Base-by-base conservation (phyloP, 2,113 vertebrate species). In the Nettapus auritus region DNA sequence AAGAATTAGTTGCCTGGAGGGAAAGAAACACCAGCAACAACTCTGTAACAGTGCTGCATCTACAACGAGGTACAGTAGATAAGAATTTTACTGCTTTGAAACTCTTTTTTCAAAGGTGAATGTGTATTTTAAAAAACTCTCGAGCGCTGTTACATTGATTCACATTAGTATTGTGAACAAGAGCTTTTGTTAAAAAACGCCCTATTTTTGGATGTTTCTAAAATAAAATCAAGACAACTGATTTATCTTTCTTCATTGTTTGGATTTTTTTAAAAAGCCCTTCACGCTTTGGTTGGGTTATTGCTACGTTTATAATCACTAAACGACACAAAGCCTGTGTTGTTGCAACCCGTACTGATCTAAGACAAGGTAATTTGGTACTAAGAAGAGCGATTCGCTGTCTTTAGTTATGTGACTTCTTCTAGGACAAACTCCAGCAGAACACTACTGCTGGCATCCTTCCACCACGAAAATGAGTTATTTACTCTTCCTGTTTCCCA, bases 141-240 rank as follows among this genome's bases (percentile, higher is more conserved):
- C 52, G 82, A 89, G 79, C 46, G 25, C 74, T 91, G 92, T 82
- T 94, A 76, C 82, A 85, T n/a, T 46, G 67, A 82, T 67, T 91
- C 64, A 8, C 53, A 67, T 33, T 64, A 73, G 48, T 75, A 69
- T 82, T 60, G 70, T 63, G 59, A 96, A 85, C 36, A 70, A 94
- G 68, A 95, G 89, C 71, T 96, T 96, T 96, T 96, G 86, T 89
- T 96, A 83, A 53, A 92, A n/a, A 17, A 3, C 57, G 60, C 67
- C 89, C 68, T 96, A 97, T 97, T 97, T 97, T 97, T 97, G 80
- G 92, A 97, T 77, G 86, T 97, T 97, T 97, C 88, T 97, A 97
- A 89, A 97, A 96, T 96, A 97, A 97, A 97, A 46, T 26, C 8
- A 28, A 16, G 74, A 23, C 1, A 66, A 93, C 29, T 20, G 17